Percentiles rank a stretch among this genome's conserved stretches.
Evolutionary conservation across 2,113 vertebrate genomes (phyloP).

Genomic region (Embiotoca jacksoni): DNA sequence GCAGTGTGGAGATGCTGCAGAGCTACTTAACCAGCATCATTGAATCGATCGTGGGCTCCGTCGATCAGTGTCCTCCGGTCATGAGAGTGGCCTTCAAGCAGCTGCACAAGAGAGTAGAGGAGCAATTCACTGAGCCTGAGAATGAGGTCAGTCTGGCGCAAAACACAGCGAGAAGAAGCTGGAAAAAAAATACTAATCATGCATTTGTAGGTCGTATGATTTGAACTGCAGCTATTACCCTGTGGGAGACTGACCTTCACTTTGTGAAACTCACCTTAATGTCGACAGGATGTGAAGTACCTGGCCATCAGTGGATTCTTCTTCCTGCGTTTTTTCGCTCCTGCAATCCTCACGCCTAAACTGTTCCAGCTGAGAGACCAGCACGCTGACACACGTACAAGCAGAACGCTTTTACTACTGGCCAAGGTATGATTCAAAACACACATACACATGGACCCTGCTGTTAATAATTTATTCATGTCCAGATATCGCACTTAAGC

Average conservation of each 20-base stretch:
- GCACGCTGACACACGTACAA: slow-evolving; percentile 89
- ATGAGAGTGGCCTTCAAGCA: slow-evolving; percentile 92
- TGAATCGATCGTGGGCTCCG: slow-evolving; percentile 88
- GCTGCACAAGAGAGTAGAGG: slow-evolving; percentile 86
- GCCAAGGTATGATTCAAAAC: slow-evolving; percentile 87
- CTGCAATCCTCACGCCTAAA: slow-evolving; percentile 91
- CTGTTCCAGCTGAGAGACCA: slow-evolving; percentile 92
- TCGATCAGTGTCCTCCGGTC: slow-evolving; percentile 86
- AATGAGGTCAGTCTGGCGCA: slow-evolving; percentile 84
- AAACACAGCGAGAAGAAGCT: not conserved
- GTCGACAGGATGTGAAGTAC: slow-evolving; percentile 88
- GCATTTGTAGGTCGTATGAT: not conserved
- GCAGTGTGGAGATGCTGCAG: slow-evolving; percentile 91
- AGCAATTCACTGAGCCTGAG: slow-evolving; percentile 84
- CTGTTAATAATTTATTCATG: slow-evolving; percentile 47
- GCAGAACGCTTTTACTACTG: slow-evolving; percentile 90
- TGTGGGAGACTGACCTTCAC: not conserved
- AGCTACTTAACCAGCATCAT: slow-evolving; percentile 88
- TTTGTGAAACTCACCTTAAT: not conserved
- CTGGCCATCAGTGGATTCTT: slow-evolving; percentile 92
- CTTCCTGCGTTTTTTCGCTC: slow-evolving; percentile 92
- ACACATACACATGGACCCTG: slow-evolving; percentile 27
- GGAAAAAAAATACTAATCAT: not conserved
- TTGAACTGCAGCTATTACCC: not conserved
- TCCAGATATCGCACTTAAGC: slow-evolving; percentile 34